A percentile compares a stretch with the other conserved stretches of the same genome.
Conservation (phyloP, 2,113 vertebrate genomes). For the Chaenocephalus aceratus region DNA sequence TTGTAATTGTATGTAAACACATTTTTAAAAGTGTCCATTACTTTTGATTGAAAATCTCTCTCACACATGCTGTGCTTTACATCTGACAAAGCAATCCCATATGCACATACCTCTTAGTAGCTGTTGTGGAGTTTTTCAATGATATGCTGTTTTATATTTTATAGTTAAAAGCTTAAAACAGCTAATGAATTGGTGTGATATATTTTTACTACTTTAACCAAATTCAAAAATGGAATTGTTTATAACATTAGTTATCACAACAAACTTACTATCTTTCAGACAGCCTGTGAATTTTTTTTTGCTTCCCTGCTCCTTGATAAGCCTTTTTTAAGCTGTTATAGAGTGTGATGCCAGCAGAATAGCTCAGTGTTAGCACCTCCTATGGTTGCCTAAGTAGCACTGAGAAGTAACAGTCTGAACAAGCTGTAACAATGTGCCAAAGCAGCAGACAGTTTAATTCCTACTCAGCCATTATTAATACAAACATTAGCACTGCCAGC, state of each 20-base stretch:
- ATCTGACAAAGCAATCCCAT: not conserved
- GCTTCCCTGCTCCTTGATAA: not conserved
- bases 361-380: constrained; percentile 1
- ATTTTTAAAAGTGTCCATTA: not conserved
- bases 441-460: constrained; percentile 36
- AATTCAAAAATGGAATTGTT: too few species aligned
- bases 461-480: not conserved
- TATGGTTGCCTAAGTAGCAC: not conserved
- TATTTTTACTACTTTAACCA: not conserved
- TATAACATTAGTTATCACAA: not conserved
- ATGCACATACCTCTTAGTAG: not conserved
- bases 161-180: not conserved
- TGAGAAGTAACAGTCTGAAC: constrained; percentile 7
- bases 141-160: not conserved
- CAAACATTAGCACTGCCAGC: constrained; percentile 25
- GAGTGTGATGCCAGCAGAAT: not conserved
- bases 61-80: not conserved
- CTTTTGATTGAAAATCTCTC: not conserved
- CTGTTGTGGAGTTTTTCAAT: not conserved
- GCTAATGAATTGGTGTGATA: not conserved
- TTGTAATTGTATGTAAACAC: not conserved
- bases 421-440: constrained; percentile 2
- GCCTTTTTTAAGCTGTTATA: not conserved
- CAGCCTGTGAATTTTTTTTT: not conserved
- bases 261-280: not conserved